Conservation (phyloP, 2,113 vertebrate genomes). For the Isichthys henryi region DNA sequence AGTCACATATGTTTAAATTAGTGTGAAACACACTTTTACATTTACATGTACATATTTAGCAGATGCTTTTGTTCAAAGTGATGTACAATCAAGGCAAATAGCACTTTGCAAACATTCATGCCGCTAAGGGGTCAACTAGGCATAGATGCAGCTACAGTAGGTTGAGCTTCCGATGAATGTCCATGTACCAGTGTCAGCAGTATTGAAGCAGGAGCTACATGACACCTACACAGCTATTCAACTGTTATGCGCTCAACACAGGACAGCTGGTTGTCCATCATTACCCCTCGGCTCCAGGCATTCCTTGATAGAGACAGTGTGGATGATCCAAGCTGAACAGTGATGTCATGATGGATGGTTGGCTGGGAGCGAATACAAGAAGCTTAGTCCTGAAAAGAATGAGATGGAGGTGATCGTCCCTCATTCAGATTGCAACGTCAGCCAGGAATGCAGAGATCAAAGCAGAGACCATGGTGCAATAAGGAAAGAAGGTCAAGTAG, state of each 20-base stretch:
- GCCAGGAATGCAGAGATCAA: not conserved
- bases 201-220: too few relatives aligned
- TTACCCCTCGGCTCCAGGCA: not conserved
- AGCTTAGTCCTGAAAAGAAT: not conserved
- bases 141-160: too few relatives aligned
- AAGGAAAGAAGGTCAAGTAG: not conserved
- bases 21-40: not conserved
- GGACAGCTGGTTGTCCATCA: not conserved
- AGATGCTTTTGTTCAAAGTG: not conserved
- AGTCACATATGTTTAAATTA: not conserved
- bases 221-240: too few relatives aligned
- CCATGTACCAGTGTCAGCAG: too few relatives aligned
- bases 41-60: not conserved
- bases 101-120: too few relatives aligned
- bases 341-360: not conserved
- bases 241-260: not conserved
- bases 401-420: not conserved
- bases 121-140: too few relatives aligned
- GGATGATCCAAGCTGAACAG: not conserved
- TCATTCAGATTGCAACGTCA: not conserved
- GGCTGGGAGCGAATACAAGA: not conserved
- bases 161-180: too few relatives aligned
- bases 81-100: too few relatives aligned
- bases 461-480: not conserved
- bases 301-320: not conserved